Evolutionary conservation across 2,113 vertebrate species (phyloP).

Genomic region (Athene noctua): DNA sequence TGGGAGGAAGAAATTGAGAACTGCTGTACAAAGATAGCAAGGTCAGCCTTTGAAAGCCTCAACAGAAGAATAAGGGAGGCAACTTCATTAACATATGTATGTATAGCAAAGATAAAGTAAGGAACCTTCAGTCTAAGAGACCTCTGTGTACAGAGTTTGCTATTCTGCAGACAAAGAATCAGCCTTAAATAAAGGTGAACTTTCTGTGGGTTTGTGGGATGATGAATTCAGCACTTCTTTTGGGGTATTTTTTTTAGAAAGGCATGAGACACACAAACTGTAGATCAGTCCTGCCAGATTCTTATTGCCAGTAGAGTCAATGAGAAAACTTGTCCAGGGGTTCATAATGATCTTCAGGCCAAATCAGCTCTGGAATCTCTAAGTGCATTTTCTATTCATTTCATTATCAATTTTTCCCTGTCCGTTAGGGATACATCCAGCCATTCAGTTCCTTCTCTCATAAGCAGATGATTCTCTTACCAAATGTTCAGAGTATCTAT

Average conservation of each 20-base stretch:
- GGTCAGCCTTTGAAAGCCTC: background rate
- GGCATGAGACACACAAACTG: background rate
- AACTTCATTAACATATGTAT: background rate
- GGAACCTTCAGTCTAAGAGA: background rate
- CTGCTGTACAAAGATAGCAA: background rate
- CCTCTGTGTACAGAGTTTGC: background rate
- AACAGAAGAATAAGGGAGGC: background rate
- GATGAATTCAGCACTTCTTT: background rate
- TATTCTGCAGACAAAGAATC: background rate
- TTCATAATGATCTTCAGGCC: background rate
- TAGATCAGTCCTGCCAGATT: background rate
- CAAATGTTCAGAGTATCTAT: slow-evolving; percentile 5
- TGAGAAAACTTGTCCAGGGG: background rate
- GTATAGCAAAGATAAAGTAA: background rate
- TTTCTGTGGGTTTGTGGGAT: background rate
- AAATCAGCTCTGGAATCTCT: background rate
- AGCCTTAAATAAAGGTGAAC: background rate
- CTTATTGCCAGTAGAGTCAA: background rate
- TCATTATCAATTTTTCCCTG: background rate
- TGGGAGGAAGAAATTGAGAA: background rate
- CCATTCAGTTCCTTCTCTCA: background rate
- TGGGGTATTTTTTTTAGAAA: background rate
- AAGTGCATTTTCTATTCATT: slow-evolving; percentile 13
- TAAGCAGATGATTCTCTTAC: background rate
- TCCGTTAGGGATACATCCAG: background rate